Evolutionary conservation across 2,797 vertebrate genomes (phyloP).

Genomic region (Phoebastria nigripes): DNA sequence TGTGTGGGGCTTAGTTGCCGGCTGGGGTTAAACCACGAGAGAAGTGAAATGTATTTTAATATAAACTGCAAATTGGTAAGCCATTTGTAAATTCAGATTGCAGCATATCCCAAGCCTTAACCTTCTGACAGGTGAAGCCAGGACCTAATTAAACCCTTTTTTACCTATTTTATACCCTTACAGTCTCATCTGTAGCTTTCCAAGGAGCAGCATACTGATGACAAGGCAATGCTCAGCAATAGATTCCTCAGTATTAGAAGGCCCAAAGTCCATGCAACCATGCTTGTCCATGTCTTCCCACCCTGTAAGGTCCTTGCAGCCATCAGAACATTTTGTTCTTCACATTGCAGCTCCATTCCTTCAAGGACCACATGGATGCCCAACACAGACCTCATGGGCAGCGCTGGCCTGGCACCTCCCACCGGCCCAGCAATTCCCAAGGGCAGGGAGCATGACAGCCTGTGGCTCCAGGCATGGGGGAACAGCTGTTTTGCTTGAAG

Average conservation of each 20-base stretch:
- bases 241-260: background rate
- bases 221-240: background rate
- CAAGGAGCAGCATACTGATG: background rate
- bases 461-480: background rate
- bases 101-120: background rate
- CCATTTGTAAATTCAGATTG: background rate
- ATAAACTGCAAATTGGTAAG: background rate
- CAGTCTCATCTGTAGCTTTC: background rate
- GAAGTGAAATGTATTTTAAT: background rate
- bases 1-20: too few species aligned
- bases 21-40: too few species aligned
- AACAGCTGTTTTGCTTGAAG: background rate
- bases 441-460: background rate
- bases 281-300: background rate
- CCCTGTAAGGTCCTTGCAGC: background rate
- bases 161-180: background rate
- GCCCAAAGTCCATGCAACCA: background rate
- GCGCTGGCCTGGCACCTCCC: background rate
- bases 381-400: accelerated
- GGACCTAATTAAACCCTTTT: background rate
- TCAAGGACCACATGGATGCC: background rate
- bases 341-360: background rate
- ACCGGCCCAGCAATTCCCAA: background rate
- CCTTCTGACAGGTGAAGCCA: background rate
- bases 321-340: background rate